Base-by-base conservation (phyloP, 2,797 vertebrate species). In the Gorsachius magnificus region DNA sequence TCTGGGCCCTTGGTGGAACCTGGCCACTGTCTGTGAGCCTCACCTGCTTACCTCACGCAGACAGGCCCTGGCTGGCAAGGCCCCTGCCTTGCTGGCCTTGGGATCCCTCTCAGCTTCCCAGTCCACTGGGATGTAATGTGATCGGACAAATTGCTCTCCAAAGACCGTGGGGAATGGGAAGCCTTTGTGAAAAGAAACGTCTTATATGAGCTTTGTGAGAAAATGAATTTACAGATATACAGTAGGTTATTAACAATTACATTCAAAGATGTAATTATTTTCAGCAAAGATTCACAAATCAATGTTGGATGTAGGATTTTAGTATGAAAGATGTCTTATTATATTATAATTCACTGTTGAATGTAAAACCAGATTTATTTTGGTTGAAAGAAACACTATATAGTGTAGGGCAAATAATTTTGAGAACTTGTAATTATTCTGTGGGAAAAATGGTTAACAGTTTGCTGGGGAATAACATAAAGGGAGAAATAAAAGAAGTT, bases 41-140 rank as follows among this genome's bases (percentile, higher is more conserved):
- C 10, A 4, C 10, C 61, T 22, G 9, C 33, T 41, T 36, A 31
- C 46, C 41, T 43, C 2, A 0, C 7, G 11, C 22, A 43, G 33
- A 5, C 28, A 11, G 18, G 2, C 13, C 25, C 17, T 28, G 53
- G 13, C n/a, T 9, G 20, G 16, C 1, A 2, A 35, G 18, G 10
- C 13, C 13, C 48, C 26, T 17, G 56, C 50, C 21, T 41, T 35
- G 4, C 46, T 2, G 1, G 38, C 35, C 50, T 13, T 0, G 0
- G 41, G 8, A 7, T 53, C 13, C 50, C 20, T 48, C 45, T 45
- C 4, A 1, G 33, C 38, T 63, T 13, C n/a, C n/a, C 48, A 2
- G 4, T 13, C 18, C 4, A 0, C 35, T 33, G 56, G 38, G 21
- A 17, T 25, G 41, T 18, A 19, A 10, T 2, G 2, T 7, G 21